Evolutionary conservation across 2,888 invertebrate species (phyloP).

Genomic region (Drosophila longiperda): DNA sequence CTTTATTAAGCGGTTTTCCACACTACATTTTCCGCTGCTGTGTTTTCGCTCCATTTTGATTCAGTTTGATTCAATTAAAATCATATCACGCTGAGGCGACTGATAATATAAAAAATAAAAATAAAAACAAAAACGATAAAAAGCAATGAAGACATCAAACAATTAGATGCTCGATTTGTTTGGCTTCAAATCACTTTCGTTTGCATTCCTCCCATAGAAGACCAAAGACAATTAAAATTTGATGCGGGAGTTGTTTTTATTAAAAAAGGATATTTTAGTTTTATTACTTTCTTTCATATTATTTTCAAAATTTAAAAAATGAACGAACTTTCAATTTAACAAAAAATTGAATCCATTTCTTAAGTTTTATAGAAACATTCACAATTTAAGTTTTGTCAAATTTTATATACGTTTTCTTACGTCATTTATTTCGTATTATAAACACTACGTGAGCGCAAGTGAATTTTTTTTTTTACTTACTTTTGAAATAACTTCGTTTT

Average conservation of each 20-base stretch:
- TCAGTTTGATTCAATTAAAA: slow-evolving; percentile 65
- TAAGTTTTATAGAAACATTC: neutral
- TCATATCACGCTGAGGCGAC: slow-evolving; percentile 57
- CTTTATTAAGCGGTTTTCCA: slow-evolving; percentile 54
- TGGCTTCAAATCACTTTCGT: slow-evolving; percentile 39
- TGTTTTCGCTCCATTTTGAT: slow-evolving; percentile 49
- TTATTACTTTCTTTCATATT: neutral
- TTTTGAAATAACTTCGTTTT: neutral
- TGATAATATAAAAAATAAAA: neutral
- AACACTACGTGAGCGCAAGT: neutral
- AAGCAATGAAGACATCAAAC: slow-evolving; percentile 41
- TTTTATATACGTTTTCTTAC: neutral
- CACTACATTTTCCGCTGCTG: slow-evolving; percentile 9
- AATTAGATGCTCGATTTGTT: slow-evolving; percentile 55
- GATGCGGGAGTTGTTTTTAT: neutral
- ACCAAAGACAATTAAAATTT: neutral
- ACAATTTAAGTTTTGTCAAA: neutral
- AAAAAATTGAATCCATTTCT: neutral
- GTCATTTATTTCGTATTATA: neutral
- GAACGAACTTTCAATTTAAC: too few species aligned
- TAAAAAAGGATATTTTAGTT: neutral
- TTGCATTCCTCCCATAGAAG: slow-evolving; percentile 18
- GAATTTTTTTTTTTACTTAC: neutral
- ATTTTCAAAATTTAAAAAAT: neutral
- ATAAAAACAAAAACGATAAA: neutral